phyloP scores from a whole-genome alignment of 2,888 invertebrate genomes.

The Cephus sareptanus region DNA sequence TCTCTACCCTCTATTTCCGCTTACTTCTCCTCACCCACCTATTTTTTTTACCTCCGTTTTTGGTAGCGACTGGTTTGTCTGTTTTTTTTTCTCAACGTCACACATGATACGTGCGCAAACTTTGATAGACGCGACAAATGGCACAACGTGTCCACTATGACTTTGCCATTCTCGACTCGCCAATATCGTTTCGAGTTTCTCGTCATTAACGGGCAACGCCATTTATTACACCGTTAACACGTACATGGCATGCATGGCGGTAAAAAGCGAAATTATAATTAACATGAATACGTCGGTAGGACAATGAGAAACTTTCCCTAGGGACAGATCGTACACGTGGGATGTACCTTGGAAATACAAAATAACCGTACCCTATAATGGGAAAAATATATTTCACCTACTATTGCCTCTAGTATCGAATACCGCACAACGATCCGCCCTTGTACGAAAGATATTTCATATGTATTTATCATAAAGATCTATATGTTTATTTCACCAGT shows the following conservation, averaged over 20 bases:
- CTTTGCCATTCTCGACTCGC: neutral
- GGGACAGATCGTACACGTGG: neutral
- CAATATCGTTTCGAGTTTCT: neutral
- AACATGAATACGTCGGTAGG: neutral
- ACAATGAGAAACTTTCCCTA: neutral
- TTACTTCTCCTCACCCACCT: neutral
- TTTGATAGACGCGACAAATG: neutral
- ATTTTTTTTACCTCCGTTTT: conserved; percentile 21
- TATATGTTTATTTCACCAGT: neutral
- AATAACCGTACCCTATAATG: neutral
- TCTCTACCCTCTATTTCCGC: conserved; percentile 13
- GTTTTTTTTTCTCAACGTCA: neutral
- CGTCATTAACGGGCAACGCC: neutral
- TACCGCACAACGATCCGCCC: neutral
- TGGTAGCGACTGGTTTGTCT: neutral
- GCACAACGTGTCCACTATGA: neutral
- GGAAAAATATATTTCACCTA: neutral
- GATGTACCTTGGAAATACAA: neutral
- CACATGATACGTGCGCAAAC: neutral
- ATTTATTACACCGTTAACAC: neutral
- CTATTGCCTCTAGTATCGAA: neutral
- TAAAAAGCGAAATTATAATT: neutral
- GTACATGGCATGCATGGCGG: neutral
- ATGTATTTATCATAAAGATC: neutral
- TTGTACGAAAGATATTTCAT: neutral